Conservation (phyloP, 1,140 invertebrate genomes). For the Pogonus chalceus region DNA sequence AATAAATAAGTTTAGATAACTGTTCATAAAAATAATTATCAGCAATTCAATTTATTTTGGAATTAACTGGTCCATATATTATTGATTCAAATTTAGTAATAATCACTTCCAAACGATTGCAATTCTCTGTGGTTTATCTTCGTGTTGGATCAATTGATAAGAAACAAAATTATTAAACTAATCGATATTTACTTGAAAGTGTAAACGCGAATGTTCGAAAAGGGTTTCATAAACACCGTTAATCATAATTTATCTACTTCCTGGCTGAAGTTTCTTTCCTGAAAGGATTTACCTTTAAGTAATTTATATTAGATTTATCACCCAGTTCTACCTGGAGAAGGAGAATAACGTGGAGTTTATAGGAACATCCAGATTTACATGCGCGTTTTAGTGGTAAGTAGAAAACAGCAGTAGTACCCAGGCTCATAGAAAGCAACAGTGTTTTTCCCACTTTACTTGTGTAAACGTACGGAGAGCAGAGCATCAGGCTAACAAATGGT, state of each 20-base stretch:
- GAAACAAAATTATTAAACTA: not conserved
- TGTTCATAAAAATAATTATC: too few relatives aligned
- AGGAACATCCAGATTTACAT: not conserved
- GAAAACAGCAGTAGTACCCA: not conserved
- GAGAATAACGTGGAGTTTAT: not conserved
- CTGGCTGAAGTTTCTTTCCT: not conserved
- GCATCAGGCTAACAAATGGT: not conserved
- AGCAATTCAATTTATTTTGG: too few relatives aligned
- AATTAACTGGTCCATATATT: too few relatives aligned
- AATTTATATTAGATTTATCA: constrained; percentile 6
- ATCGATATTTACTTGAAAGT: not conserved
- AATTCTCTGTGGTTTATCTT: too few relatives aligned
- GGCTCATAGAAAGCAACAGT: not conserved
- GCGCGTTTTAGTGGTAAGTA: not conserved
- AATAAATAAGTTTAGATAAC: too few relatives aligned
- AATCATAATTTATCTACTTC: constrained; percentile 6
- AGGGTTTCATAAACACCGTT: not conserved
- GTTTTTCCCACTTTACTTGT: not conserved
- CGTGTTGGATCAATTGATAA: too few relatives aligned
- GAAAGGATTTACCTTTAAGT: not conserved
- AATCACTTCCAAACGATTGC: too few relatives aligned
- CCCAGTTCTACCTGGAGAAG: not conserved
- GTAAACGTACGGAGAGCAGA: not conserved
- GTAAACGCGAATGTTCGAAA: not conserved
- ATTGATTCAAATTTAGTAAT: too few relatives aligned